Evolutionary conservation across 2,113 vertebrate species (phyloP), one percentile per base, ranked within the genome.

Genomic region (Ranitomeya imitator): DNA sequence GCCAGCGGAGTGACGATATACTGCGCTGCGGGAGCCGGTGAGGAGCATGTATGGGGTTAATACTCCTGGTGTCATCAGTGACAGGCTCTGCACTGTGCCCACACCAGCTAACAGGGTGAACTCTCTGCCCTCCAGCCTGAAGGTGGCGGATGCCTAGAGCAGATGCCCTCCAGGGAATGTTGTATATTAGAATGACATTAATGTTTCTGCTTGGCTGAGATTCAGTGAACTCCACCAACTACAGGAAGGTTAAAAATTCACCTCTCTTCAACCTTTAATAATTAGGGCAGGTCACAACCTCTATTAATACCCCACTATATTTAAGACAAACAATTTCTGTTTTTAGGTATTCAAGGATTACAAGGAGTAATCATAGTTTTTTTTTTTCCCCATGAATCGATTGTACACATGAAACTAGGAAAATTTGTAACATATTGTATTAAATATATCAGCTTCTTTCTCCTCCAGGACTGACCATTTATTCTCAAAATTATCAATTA

Each of bases 261-360:
- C 14, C 45, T n/a, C 7, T 69, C 16, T 45, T 52, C 21, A 23
- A 69, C 63, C 21, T 84, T 71, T 71, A 84, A 71, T 69, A 26
- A 84, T 84, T 84, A 84, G 82, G 82, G 63, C 52, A 69, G 63
- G 63, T 83, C 63, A 51, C 45, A 84, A 69, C 63, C 63, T 71
- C 63, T 45, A 65, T 84, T 84, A 84, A 84, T 69, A 13, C 19
- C 16, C 37, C 37, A 83, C 60, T 65, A 21, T 14, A 51, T 83
- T 63, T 45, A 51, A n/a, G 60, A 19, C n/a, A 65, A 83, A 65
- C 26, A 55, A 7, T 77, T 77, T 77, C 0, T 52, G 26, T 11
- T 77, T 52, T 19, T 77, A 52, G 1, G 4, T 69, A 69, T 74
- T 4, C 1, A 74, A 74, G 26, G 18, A 52, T 52, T 9, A 19